Evolutionary conservation across 2,797 vertebrate species (phyloP).

Genomic region (Phoeniculus purpureus): DNA sequence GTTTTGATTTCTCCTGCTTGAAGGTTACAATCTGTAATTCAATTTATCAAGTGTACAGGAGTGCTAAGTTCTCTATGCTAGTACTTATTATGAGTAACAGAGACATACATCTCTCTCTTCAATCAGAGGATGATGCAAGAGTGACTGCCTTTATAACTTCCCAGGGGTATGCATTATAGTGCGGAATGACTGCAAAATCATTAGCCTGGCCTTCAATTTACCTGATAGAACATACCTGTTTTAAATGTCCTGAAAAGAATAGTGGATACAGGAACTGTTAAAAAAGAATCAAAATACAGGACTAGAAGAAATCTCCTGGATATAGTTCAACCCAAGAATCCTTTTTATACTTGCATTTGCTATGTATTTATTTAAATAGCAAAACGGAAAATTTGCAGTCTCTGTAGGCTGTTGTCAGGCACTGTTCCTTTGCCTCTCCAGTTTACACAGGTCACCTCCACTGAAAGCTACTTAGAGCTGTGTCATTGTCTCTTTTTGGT

Average conservation of each 20-base stretch:
- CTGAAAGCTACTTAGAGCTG: neutral
- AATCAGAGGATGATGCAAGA: neutral
- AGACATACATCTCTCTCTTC: neutral
- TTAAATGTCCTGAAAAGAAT: neutral
- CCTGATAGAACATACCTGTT: neutral
- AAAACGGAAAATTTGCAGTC: neutral
- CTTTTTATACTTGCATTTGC: neutral
- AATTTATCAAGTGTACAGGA: neutral
- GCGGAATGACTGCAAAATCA: neutral
- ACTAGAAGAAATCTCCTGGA: neutral
- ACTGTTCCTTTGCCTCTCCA: neutral
- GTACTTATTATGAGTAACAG: neutral
- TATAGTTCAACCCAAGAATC: neutral
- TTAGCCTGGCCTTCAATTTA: neutral
- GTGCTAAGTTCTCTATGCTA: neutral
- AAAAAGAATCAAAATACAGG: neutral
- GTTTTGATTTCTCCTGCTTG: neutral
- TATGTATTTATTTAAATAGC: neutral
- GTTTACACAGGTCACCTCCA: neutral
- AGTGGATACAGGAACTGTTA: neutral
- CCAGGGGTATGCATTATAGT: neutral
- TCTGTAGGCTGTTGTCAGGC: neutral
- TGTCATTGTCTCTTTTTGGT: neutral
- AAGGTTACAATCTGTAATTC: conserved; percentile 3
- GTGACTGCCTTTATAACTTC: neutral